Evolutionary conservation across 2,888 invertebrate genomes (phyloP).

Genomic region (Cyclophora punctaria): DNA sequence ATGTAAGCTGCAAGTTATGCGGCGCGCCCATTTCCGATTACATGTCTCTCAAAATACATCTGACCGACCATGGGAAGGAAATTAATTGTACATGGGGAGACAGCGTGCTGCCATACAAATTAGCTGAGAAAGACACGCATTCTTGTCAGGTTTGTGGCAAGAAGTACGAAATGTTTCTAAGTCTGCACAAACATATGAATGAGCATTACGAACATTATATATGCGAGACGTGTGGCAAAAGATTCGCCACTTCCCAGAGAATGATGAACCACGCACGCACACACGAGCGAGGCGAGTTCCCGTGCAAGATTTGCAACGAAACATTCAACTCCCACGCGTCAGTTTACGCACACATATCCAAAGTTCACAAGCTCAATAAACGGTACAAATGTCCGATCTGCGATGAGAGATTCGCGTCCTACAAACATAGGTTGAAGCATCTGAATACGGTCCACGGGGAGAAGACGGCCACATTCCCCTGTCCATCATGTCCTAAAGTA

Average conservation of each 20-base stretch:
- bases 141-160: conserved; percentile 61
- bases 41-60: conserved; percentile 43
- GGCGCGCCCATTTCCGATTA: conserved; percentile 41
- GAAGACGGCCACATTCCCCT: conserved; percentile 57
- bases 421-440: conserved; percentile 59
- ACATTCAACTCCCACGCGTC: conserved; percentile 48
- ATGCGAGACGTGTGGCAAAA: conserved; percentile 64
- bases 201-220: conserved; percentile 64
- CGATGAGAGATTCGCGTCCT: conserved; percentile 60
- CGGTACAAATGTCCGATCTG: conserved; percentile 67
- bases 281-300: conserved; percentile 53
- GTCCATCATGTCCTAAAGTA: conserved; percentile 57
- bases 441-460: conserved; percentile 53
- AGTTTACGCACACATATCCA: conserved; percentile 53
- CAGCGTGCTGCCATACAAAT: conserved; percentile 57
- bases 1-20: conserved; percentile 50
- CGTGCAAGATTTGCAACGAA: conserved; percentile 56
- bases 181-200: conserved; percentile 66
- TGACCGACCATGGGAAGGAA: conserved; percentile 44
- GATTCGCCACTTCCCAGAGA: conserved; percentile 56
- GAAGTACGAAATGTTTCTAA: conserved; percentile 60
- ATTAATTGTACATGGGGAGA: conserved; percentile 55
- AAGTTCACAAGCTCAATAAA: conserved; percentile 54
- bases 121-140: conserved; percentile 49
- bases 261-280: conserved; percentile 60